Conservation (phyloP, 2,888 invertebrate genomes). For the Metacarcinus magister region DNA sequence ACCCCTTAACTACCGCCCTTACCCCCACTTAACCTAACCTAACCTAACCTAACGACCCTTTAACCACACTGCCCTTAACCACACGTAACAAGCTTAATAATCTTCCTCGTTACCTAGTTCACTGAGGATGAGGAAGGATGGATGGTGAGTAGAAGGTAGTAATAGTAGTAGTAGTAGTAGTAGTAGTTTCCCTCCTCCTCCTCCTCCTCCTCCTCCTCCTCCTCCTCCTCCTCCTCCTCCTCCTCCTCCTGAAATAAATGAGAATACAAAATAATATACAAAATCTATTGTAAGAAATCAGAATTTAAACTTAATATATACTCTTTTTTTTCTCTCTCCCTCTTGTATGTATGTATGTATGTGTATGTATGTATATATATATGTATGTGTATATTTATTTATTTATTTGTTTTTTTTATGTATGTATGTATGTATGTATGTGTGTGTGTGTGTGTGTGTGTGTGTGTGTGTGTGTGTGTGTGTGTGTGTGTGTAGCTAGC, state of each 20-base stretch:
- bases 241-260: no score
- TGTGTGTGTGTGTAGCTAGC: slow-evolving; percentile 44
- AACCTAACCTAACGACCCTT: background rate
- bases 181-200: background rate
- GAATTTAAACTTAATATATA: no score
- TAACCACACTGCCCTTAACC: background rate
- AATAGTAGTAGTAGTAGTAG: background rate
- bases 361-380: background rate
- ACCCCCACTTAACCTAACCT: background rate
- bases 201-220: background rate
- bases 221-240: no score
- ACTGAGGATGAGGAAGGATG: slow-evolving; percentile 64
- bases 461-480: slow-evolving; percentile 49
- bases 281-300: no score
- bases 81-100: background rate
- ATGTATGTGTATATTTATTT: background rate
- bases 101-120: background rate
- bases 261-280: no score
- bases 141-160: slow-evolving; percentile 53
- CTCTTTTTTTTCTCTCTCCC: no score
- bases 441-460: slow-evolving; percentile 19
- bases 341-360: no score
- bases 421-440: background rate
- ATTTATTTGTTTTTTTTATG: background rate
- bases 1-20: no score